These are phyloP conservation scores for Sebastes iracundus DNA, from an alignment of 2,797 vertebrate genomes.

Conservation along the genomic window DNA sequence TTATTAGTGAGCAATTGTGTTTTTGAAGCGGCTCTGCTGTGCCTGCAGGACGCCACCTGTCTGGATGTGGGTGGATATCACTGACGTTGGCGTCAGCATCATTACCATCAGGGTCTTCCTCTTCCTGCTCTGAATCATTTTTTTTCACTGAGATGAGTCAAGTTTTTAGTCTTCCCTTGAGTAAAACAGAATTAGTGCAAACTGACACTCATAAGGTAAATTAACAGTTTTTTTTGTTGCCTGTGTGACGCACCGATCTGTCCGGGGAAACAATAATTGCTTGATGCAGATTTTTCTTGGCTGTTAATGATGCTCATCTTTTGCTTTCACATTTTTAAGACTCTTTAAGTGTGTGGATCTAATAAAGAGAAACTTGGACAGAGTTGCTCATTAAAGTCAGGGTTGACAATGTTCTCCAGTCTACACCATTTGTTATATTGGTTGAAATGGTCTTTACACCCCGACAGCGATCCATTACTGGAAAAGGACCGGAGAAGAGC, in stretches of 20 bases:
- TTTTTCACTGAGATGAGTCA: constrained; percentile 24
- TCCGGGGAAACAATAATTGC: neutral
- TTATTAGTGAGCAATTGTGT: constrained; percentile 41
- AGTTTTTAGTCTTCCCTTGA: constrained; percentile 16
- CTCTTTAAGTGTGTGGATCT: neutral
- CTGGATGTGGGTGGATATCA: constrained; percentile 63
- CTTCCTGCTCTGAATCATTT: constrained; percentile 45
- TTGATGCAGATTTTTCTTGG: neutral
- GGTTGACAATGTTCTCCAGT: too few species aligned
- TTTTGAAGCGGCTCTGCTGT: constrained; percentile 44
- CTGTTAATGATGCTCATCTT: neutral
- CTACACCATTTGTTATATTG: fast-evolving
- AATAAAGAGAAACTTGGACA: neutral
- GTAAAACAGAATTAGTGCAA: constrained; percentile 4
- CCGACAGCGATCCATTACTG: too few species aligned
- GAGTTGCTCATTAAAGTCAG: neutral
- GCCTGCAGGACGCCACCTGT: constrained; percentile 69
- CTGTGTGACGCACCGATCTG: neutral
- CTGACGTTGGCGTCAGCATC: constrained; percentile 48
- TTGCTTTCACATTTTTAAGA: neutral
- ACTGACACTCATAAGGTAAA: neutral
- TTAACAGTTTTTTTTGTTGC: neutral
- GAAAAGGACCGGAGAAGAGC: fast-evolving
- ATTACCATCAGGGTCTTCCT: constrained; percentile 60
- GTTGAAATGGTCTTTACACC: too few species aligned